Percentiles rank a stretch among this genome's conserved stretches.
Evolutionary conservation across 1,140 invertebrate genomes (phyloP).

Genomic region (Drosophila bocki): DNA sequence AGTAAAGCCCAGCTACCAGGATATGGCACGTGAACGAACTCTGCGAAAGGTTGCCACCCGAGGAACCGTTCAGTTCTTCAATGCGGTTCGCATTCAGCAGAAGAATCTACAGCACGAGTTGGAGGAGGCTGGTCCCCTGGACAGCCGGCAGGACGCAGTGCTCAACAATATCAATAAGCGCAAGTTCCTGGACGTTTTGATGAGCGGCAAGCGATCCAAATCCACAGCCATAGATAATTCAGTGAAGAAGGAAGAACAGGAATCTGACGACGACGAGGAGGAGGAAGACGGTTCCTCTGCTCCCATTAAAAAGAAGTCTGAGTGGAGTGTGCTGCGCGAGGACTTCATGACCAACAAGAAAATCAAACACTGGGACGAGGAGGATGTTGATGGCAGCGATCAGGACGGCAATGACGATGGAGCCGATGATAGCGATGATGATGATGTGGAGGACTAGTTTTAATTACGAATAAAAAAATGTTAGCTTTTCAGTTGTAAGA

Average conservation of each 20-base stretch:
- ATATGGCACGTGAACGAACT: conserved; percentile 90
- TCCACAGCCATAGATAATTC: conserved; percentile 87
- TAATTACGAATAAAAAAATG: conserved; percentile 46
- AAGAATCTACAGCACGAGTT: conserved; percentile 91
- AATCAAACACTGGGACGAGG: conserved; percentile 96
- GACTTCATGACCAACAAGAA: conserved; percentile 95
- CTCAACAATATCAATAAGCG: conserved; percentile 92
- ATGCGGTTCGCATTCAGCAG: conserved; percentile 94
- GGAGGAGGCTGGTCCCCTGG: conserved; percentile 90
- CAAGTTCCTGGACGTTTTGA: conserved; percentile 92
- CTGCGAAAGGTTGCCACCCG: conserved; percentile 94
- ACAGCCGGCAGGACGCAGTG: conserved; percentile 93
- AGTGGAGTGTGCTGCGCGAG: conserved; percentile 88
- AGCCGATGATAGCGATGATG: conserved; percentile 35
- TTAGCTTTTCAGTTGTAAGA: conserved; percentile 11
- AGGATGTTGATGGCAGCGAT: conserved; percentile 85
- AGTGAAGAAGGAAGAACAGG: conserved; percentile 85
- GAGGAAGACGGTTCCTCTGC: conserved; percentile 30
- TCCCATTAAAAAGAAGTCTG: conserved; percentile 83
- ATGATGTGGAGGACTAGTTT: conserved; percentile 52
- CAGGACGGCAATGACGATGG: conserved; percentile 27
- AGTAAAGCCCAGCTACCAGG: conserved; percentile 90
- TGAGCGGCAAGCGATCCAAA: conserved; percentile 89
- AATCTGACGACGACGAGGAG: conserved; percentile 82
- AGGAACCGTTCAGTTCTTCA: conserved; percentile 96